phyloP scores from a whole-genome alignment of 2,888 invertebrate genomes.

The Dermolepida albohirtum region DNA sequence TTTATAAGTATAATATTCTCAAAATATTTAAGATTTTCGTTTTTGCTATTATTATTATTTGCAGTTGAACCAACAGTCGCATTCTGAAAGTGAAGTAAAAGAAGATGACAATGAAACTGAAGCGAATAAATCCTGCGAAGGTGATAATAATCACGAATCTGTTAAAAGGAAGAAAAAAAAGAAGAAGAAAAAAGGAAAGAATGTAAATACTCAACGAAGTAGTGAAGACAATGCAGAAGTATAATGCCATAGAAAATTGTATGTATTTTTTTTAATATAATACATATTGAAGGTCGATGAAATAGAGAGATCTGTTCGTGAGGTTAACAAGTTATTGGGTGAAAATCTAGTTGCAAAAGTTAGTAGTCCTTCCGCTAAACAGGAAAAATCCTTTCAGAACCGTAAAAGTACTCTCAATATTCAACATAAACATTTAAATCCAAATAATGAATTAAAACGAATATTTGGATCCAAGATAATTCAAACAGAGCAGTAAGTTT shows the following conservation, averaged over 20 bases:
- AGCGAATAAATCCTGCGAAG: conserved; percentile 68
- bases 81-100: conserved; percentile 77
- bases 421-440: conserved; percentile 79
- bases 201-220: conserved; percentile 67
- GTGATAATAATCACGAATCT: conserved; percentile 65
- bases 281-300: conserved; percentile 69
- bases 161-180: conserved; percentile 72
- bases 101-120: conserved; percentile 77
- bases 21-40: neutral
- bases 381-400: conserved; percentile 55
- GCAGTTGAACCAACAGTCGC: conserved; percentile 75
- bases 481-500: conserved; percentile 70
- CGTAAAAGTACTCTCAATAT: conserved; percentile 71
- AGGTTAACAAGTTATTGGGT: conserved; percentile 76
- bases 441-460: conserved; percentile 82
- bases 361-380: conserved; percentile 48
- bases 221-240: conserved; percentile 76
- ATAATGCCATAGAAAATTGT: conserved; percentile 48
- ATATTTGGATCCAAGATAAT: conserved; percentile 86
- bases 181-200: conserved; percentile 73
- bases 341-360: conserved; percentile 63
- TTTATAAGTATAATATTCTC: neutral
- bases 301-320: conserved; percentile 74
- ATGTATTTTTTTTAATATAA: neutral
- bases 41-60: conserved; percentile 36